A percentile compares a stretch with the other conserved stretches of the same genome.
Conservation (phyloP, 1,140 invertebrate species). For the Drosophila hydei region DNA sequence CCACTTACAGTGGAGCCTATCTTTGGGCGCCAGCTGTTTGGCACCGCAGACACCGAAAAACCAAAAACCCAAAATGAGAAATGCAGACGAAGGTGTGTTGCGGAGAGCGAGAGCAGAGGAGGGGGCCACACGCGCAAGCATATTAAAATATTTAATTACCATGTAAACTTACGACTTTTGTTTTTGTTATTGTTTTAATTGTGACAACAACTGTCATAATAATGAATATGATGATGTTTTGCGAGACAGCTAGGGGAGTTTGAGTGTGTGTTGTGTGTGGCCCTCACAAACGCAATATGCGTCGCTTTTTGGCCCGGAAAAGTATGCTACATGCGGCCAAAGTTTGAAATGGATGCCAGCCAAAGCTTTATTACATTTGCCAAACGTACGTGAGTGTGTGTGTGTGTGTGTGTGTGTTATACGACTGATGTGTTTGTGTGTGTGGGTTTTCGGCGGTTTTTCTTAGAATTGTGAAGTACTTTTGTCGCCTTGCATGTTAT, state of each 20-base stretch:
- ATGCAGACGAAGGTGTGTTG: slow-evolving; percentile 25
- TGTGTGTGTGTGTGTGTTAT: slow-evolving; percentile 50
- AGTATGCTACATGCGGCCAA: slow-evolving; percentile 44
- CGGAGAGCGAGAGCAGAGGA: slow-evolving; percentile 7
- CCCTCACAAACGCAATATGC: slow-evolving; percentile 42
- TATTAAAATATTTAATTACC: slow-evolving; percentile 83
- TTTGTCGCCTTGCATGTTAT: slow-evolving; percentile 74
- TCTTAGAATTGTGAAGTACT: slow-evolving; percentile 73
- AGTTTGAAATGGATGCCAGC: slow-evolving; percentile 46
- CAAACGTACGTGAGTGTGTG: slow-evolving; percentile 19
- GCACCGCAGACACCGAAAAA: slow-evolving; percentile 43
- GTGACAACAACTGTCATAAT: slow-evolving; percentile 82
- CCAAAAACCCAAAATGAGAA: slow-evolving; percentile 61
- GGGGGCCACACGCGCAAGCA: slow-evolving; percentile 48
- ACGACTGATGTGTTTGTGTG: slow-evolving; percentile 39
- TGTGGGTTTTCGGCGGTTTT: slow-evolving; percentile 59
- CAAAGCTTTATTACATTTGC: slow-evolving; percentile 79
- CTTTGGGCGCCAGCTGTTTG: slow-evolving; percentile 45
- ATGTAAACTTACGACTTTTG: slow-evolving; percentile 82
- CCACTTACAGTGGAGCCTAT: slow-evolving; percentile 24
- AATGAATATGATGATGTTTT: slow-evolving; percentile 81
- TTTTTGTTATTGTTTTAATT: slow-evolving; percentile 82
- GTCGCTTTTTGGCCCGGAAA: slow-evolving; percentile 21
- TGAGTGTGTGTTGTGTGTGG: background rate
- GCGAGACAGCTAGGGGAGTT: slow-evolving; percentile 29